Evolutionary conservation across 2,888 invertebrate species (phyloP), one percentile per base, ranked within the genome.

Genomic region (Busseola fusca): DNA sequence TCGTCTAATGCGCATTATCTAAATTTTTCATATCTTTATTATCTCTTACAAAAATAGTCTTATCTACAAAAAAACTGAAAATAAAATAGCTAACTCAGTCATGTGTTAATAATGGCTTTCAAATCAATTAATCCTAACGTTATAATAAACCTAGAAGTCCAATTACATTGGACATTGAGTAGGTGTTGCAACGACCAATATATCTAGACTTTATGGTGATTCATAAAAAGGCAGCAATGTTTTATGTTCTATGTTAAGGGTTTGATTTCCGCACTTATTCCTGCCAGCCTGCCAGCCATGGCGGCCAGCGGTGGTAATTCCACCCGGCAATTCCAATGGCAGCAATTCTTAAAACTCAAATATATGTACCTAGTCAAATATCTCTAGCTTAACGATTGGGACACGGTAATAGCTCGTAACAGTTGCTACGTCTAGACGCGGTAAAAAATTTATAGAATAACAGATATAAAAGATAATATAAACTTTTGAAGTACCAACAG

Each of bases 381-480:
- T 42, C 16, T 42, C 74, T 65, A 67, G 60, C 40, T 65, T 69
- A 67, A 78, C 68, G 65, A 64, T 69, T 34, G 25, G 65, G 64
- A 69, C 48, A 62, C 59, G 64, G 66, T 56, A 52, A 70, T 57
- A 63, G 63, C 63, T 64, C 45, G 45, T 72, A 62, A 71, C 21
- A 78, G 21, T 72, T 64, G 70, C 64, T 57, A 42, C 66, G 82
- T 81, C 82, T 84, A 82, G 82, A 84, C 82, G 59, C 50, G 25
- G 42, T 74, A 66, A 72, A 66, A 48, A 40, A 27, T 52, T 18
- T 37, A 48, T 58, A 48, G 12, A 63, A 45, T 58, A 60, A 42
- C 30, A 42, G 62, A 69, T 72, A 48, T 34, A 40, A 30, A 45
- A n/a, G 0, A 62, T 37, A 27, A 52, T 14, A 54, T 4, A 2